Evolutionary conservation across 2,113 vertebrate species (phyloP).

Genomic region (Xenus cinereus): DNA sequence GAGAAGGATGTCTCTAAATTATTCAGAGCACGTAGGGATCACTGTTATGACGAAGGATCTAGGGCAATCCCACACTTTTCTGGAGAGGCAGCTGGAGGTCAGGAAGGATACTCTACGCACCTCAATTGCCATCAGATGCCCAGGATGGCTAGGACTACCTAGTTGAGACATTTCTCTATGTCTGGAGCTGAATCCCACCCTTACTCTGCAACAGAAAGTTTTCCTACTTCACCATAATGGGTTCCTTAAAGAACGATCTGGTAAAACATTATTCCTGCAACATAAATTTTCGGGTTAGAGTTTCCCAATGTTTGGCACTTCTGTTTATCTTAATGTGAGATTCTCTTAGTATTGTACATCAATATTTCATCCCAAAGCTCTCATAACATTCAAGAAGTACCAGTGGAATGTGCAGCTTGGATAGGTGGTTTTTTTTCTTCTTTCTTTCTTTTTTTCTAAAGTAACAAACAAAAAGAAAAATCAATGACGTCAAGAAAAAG

Average conservation of each 20-base stretch:
- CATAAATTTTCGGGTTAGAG: background rate
- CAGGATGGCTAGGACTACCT: background rate
- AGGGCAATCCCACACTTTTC: background rate
- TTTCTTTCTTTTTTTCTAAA: background rate
- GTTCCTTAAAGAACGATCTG: background rate
- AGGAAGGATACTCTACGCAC: background rate
- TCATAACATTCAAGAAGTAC: background rate
- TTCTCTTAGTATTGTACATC: background rate
- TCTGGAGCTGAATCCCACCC: background rate
- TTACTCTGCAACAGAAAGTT: background rate
- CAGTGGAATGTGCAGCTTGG: background rate
- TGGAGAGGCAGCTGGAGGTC: background rate
- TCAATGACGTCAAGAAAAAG: background rate
- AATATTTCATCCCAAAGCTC: background rate
- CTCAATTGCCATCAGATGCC: background rate
- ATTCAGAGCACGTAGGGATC: background rate
- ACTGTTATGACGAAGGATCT: background rate
- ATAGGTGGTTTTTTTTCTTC: rapidly evolving
- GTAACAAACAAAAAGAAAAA: background rate
- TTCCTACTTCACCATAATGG: background rate
- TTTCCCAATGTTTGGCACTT: background rate
- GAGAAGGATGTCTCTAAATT: background rate
- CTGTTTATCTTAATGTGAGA: background rate
- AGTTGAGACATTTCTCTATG: background rate
- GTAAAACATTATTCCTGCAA: background rate